Percentiles rank a stretch among this genome's conserved stretches.
Conservation (phyloP, 2,113 vertebrate species). For the Lipotes vexillifer region DNA sequence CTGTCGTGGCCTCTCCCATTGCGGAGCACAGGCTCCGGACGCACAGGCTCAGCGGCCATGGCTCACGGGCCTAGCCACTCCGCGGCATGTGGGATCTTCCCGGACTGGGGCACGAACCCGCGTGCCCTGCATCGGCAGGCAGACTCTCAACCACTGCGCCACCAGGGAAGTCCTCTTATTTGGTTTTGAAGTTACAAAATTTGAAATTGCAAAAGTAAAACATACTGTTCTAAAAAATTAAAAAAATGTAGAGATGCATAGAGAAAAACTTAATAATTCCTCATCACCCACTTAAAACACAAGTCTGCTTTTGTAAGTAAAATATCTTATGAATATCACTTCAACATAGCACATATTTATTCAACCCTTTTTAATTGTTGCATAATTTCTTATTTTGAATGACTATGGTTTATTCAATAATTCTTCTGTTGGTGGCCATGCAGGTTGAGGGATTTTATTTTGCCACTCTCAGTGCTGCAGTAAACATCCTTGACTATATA, state of each 20-base stretch:
- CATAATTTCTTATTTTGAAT: not conserved
- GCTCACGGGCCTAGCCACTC: no score
- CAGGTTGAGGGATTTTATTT: not conserved
- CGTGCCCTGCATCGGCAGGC: fast-evolving
- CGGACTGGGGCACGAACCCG: no score
- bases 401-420: not conserved
- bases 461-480: not conserved
- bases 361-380: not conserved
- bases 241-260: not conserved
- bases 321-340: not conserved
- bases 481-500: not conserved
- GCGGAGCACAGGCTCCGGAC: no score
- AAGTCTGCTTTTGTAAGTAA: not conserved
- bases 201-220: not conserved
- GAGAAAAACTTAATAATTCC: not conserved
- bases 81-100: no score
- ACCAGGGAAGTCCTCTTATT: not conserved
- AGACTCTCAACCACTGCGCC: no score
- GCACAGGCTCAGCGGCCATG: no score
- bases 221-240: not conserved
- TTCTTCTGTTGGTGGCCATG: not conserved
- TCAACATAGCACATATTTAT: not conserved
- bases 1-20: no score
- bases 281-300: not conserved
- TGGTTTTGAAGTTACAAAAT: not conserved